Evolutionary conservation across 2,888 invertebrate species (phyloP).

Genomic region (Mesoligia furuncula): DNA sequence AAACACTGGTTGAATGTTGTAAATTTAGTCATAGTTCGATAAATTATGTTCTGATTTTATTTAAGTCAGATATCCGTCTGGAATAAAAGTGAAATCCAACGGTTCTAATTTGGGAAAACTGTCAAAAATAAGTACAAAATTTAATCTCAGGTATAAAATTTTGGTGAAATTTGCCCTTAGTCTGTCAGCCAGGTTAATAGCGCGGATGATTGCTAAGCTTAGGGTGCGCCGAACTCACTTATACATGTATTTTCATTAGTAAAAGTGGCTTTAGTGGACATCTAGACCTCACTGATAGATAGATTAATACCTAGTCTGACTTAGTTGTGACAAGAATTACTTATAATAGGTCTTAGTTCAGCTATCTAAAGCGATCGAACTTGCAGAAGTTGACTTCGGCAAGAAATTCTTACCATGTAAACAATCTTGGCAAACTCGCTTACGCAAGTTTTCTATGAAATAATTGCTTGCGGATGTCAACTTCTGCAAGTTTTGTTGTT

Average conservation of each 20-base stretch:
- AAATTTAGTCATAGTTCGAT: background rate
- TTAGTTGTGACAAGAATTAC: background rate
- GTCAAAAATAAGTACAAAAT: too few relatives aligned
- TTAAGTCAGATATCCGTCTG: too few relatives aligned
- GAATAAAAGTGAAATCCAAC: too few relatives aligned
- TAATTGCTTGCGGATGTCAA: background rate
- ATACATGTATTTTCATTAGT: background rate
- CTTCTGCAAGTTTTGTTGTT: background rate
- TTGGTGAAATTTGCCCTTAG: background rate
- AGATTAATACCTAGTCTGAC: background rate
- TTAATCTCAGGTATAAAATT: too few relatives aligned
- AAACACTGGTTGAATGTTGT: background rate
- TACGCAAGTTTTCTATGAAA: background rate
- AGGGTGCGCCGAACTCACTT: background rate
- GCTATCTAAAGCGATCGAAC: background rate
- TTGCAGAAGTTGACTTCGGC: background rate
- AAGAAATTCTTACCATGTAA: background rate
- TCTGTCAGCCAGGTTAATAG: background rate
- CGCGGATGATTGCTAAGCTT: background rate
- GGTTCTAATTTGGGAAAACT: too few relatives aligned
- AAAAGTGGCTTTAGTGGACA: background rate
- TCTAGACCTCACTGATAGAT: background rate
- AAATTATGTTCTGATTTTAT: too few relatives aligned
- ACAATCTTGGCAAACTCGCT: background rate
- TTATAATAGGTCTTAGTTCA: background rate